phyloP scores from a whole-genome alignment of 2,888 invertebrate genomes.

The Norana najaformis region DNA sequence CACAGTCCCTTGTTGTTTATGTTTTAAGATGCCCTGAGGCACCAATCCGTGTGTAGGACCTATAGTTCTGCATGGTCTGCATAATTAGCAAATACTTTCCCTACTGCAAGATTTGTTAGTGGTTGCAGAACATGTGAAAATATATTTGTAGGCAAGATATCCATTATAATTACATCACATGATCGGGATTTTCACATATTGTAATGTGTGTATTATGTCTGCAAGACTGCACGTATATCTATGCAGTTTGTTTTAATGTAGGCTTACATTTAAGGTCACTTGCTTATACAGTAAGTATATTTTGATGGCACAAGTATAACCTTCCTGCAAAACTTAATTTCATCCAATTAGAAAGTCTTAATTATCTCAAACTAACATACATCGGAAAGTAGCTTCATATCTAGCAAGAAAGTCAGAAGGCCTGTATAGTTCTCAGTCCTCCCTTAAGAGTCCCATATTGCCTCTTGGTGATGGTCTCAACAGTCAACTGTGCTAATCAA shows the following conservation, averaged over 20 bases:
- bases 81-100: too few species aligned
- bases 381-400: not conserved
- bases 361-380: too few species aligned
- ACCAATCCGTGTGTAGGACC: not conserved
- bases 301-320: not conserved
- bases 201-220: not conserved
- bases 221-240: not conserved
- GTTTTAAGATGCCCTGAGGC: not conserved
- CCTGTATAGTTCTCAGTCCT: not conserved
- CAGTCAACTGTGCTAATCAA: not conserved
- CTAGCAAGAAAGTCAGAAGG: too few species aligned
- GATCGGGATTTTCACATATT: not conserved
- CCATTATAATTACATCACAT: too few species aligned
- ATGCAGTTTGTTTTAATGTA: not conserved
- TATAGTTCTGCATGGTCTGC: not conserved
- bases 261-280: not conserved
- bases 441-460: not conserved
- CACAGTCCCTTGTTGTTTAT: not conserved
- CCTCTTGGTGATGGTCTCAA: not conserved
- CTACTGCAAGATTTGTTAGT: not conserved
- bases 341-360: not conserved
- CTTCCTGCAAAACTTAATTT: not conserved
- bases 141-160: not conserved
- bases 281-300: too few species aligned
- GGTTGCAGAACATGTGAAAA: not conserved